Base-by-base conservation (phyloP, 2,888 invertebrate genomes). In the Exephanes ischioxanthus region DNA sequence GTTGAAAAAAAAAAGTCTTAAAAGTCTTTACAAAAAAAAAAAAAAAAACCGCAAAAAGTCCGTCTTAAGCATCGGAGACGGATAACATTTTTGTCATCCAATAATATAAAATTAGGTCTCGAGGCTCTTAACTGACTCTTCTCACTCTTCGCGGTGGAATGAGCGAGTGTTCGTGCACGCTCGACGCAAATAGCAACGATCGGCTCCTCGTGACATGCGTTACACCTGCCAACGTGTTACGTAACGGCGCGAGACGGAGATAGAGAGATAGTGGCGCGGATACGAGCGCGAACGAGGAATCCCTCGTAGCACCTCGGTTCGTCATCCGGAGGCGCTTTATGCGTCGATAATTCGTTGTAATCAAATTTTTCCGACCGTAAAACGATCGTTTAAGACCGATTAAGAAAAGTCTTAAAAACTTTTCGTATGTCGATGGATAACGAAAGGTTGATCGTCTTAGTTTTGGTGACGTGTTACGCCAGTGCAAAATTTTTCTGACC, bases 201-300 rank as follows among this genome's bases (percentile, higher is more conserved):
- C 58, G 76, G 63, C 55, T 77, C 77, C 84, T 84, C 84, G 84
- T 84, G 84, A 84, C 84, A 84, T 53, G 61, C 77, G 80, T 53
- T 82, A 85, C 85, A 82, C 82, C 82, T 82, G 85, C 85, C 85
- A 85, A 82, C 73, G 81, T 37, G 81, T 80, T 82, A 82, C 85
- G 82, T 79, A 82, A 82, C 22, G 30, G 26, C n/a, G 61, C 14
- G 58, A 37, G 7, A 41, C 22, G 71, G 45, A 73, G 45, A 73
- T 7, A 45, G 58, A 55, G 71, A 73, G 45, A 72, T 22, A 58
- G 55, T 41, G 26, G 19, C 37, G 33, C 45, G 63, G 19, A 45
- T 30, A 63, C 30, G 41, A 45, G n/a, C 33, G 14, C 16, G 16
- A 30, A 63, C 33, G 61, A 63, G 61, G 30, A 16, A 33, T 33